Conservation (phyloP, 2,888 invertebrate species). For the Leptopilina drosophilae region DNA sequence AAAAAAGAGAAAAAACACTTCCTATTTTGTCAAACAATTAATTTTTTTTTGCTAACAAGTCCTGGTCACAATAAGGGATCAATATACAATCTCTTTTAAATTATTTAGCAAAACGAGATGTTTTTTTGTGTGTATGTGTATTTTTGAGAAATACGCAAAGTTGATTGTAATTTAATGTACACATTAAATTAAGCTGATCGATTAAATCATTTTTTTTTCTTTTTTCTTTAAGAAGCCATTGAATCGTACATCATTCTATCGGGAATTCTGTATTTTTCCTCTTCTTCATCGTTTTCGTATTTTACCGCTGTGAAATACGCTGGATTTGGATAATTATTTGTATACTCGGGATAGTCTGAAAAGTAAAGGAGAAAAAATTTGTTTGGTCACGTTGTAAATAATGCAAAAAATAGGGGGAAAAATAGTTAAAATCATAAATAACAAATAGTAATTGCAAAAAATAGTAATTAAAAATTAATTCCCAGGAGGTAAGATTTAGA, state of each 20-base stretch:
- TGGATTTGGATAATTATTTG: constrained; percentile 78
- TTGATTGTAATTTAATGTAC: constrained; percentile 27
- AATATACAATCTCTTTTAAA: neutral
- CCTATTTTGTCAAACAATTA: neutral
- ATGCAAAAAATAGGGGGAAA: no score
- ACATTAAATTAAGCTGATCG: constrained; percentile 9
- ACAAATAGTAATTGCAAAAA: no score
- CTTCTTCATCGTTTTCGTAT: constrained; percentile 85
- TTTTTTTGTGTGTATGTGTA: constrained; percentile 9
- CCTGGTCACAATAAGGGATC: neutral
- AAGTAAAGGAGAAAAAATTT: neutral
- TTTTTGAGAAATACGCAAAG: constrained; percentile 1
- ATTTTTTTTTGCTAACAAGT: neutral
- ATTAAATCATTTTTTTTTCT: neutral
- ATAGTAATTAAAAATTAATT: no score
- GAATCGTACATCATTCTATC: constrained; percentile 64
- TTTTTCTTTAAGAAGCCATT: constrained; percentile 15
- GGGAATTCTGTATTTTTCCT: constrained; percentile 85
- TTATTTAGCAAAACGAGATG: constrained; percentile 3
- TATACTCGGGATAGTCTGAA: constrained; percentile 87
- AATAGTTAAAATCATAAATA: no score
- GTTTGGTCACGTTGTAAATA: no score
- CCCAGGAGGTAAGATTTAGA: no score
- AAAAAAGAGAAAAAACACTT: constrained; percentile 5
- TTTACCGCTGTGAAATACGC: constrained; percentile 83